A percentile compares a stretch with the other conserved stretches of the same genome.
phyloP scores from a whole-genome alignment of 2,797 vertebrate genomes.

The Pygocentrus nattereri region DNA sequence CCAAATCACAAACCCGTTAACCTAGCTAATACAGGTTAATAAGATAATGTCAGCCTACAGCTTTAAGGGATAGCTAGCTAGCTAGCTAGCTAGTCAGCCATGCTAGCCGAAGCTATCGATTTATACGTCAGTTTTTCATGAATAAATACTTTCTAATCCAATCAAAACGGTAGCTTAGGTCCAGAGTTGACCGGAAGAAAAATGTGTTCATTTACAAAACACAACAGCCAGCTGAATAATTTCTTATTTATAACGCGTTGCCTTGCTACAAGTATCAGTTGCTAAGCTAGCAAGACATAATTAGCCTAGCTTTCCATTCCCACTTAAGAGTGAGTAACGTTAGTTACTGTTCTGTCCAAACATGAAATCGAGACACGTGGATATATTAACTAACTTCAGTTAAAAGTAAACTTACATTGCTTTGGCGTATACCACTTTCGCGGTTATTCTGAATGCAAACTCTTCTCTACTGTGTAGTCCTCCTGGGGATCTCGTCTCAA shows the following conservation, averaged over 20 bases:
- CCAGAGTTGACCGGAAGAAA: background rate
- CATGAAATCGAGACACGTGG: background rate
- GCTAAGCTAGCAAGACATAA: background rate
- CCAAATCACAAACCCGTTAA: background rate
- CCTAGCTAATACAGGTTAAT: background rate
- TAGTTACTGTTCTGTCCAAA: background rate
- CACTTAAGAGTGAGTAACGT: too few relatives aligned
- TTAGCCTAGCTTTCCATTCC: background rate
- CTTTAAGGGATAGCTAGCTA: background rate
- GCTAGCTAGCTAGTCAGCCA: background rate
- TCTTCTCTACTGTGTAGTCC: background rate
- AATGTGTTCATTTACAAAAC: background rate
- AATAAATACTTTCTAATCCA: background rate
- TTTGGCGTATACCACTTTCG: background rate
- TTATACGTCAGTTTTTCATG: too few relatives aligned
- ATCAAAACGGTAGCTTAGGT: background rate
- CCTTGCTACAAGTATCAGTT: background rate
- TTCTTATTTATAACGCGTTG: background rate
- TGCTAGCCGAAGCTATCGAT: background rate
- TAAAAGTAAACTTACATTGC: constrained; percentile 18
- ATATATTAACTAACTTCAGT: too few relatives aligned
- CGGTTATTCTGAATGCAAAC: background rate
- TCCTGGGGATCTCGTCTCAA: background rate
- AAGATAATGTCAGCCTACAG: background rate
- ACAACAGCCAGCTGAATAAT: too few relatives aligned